These are phyloP conservation scores for Drosophila siamana DNA, from an alignment of 2,888 invertebrate genomes.

Conservation along the genomic window DNA sequence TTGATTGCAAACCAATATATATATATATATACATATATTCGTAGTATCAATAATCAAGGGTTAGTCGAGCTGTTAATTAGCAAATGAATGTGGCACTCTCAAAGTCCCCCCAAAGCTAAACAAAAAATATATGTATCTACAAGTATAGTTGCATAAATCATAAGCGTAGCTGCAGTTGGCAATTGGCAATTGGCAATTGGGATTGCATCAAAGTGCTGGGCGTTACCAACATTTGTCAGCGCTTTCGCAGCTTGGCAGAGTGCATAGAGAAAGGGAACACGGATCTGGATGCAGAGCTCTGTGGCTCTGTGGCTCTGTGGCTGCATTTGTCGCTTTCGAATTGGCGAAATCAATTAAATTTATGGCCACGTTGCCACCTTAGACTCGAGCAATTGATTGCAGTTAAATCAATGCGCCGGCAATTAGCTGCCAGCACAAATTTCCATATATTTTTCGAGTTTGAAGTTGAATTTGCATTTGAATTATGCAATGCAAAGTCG, in stretches of 20 bases:
- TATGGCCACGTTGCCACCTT: slow-evolving; percentile 75
- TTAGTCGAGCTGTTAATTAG: slow-evolving; percentile 71
- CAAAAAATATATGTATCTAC: slow-evolving; percentile 38
- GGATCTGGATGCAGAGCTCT: slow-evolving; percentile 20
- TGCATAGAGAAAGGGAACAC: background rate
- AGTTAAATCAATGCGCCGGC: slow-evolving; percentile 63
- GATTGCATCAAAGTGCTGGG: slow-evolving; percentile 46
- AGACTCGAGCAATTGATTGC: slow-evolving; percentile 45
- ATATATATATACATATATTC: too few relatives aligned
- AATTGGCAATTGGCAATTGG: slow-evolving; percentile 36
- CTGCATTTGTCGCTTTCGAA: slow-evolving; percentile 52
- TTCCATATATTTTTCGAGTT: slow-evolving; percentile 59
- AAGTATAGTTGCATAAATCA: slow-evolving; percentile 25
- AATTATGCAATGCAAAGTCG: slow-evolving; percentile 61
- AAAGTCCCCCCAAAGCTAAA: slow-evolving; percentile 23
- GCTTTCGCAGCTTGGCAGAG: slow-evolving; percentile 16
- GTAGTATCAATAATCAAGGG: slow-evolving; percentile 76
- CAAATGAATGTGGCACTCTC: slow-evolving; percentile 38
- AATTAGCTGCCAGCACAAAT: slow-evolving; percentile 63
- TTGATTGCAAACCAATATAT: background rate
- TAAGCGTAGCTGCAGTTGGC: slow-evolving; percentile 25
- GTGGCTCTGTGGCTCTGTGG: too few relatives aligned
- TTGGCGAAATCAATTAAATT: slow-evolving; percentile 80
- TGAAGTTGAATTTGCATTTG: slow-evolving; percentile 46
- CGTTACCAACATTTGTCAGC: slow-evolving; percentile 74